Base-by-base conservation (phyloP, 2,113 vertebrate genomes). In the Heterotis niloticus region DNA sequence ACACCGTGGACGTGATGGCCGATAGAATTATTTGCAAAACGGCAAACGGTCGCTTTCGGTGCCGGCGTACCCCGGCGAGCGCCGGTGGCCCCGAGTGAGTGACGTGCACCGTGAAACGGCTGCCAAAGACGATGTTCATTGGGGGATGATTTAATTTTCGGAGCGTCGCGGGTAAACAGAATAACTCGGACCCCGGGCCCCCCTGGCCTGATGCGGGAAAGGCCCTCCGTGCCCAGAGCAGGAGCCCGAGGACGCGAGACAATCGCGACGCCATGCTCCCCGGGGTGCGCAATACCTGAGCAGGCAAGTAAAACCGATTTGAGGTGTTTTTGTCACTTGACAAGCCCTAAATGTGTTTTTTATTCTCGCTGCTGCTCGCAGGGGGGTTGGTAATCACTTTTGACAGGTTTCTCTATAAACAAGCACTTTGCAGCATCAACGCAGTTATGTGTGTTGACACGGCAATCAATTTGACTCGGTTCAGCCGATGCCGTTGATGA, bases 401-500 rank as follows among this genome's bases (percentile, higher is more conserved):
- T 86, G 84, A 88, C 86, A 84, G 85, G 85, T 82, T 86, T 82
- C 80, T 75, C 77, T 72, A 81, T 76, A 78, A 85, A 82, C 77
- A 76, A 79, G 85, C 82, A 60, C 85, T 81, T 80, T 81, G 81
- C 80, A 67, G 78, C 83, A 87, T 85, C 81, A 85, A 85, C 88
- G 83, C 64, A 29, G 76, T 88, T 86, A 88, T 87, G 81, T 67
- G 80, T 77, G 85, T 83, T 84, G 85, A 90, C 83, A 83, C 83
- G 81, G 82, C 85, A 86, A 87, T 87, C 88, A 88, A 83, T 80
- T 74, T 82, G 83, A 82, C 75, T 78, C 34, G 64, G 81, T 86
- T 75, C 73, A 82, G 83, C 83, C 88, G 83, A 81, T 86, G 81
- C 81, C 83, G 81, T 85, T 90, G 86, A 89, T 88, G 87, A 88